Percentiles rank a stretch among this genome's conserved stretches.
phyloP scores from a whole-genome alignment of 2,113 vertebrate species.

The Melanerpes formicivorus region DNA sequence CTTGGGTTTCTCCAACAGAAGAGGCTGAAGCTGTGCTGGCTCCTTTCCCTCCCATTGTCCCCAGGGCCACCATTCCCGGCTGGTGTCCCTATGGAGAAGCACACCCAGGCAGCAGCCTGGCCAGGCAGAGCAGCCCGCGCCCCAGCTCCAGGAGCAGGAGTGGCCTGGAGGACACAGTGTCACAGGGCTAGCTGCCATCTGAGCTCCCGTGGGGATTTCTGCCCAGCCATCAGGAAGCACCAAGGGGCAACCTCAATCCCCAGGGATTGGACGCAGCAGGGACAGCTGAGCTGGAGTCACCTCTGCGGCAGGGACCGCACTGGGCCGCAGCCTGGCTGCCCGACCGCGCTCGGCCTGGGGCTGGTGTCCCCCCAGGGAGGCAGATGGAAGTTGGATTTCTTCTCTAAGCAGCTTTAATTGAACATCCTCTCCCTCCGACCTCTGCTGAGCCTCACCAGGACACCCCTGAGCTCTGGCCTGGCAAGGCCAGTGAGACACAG shows the following conservation, averaged over 20 bases:
- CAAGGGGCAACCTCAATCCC: conserved; percentile 8
- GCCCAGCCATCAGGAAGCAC: neutral
- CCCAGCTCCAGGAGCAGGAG: accelerated
- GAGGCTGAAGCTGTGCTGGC: neutral
- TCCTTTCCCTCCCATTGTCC: neutral
- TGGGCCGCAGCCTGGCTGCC: neutral
- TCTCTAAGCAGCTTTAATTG: conserved; percentile 68
- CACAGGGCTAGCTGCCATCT: neutral
- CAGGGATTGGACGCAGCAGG: accelerated
- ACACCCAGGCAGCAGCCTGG: neutral
- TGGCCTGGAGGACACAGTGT: neutral
- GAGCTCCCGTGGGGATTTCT: neutral
- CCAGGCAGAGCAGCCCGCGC: accelerated
- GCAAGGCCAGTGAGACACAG: accelerated
- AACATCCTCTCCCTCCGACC: neutral
- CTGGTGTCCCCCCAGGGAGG: neutral
- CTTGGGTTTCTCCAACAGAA: neutral
- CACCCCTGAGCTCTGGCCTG: conserved; percentile 5
- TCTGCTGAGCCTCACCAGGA: neutral
- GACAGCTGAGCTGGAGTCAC: conserved; percentile 4
- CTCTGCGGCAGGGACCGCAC: neutral
- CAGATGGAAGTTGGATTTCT: conserved; percentile 63
- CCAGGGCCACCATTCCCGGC: neutral
- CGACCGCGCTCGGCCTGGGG: neutral
- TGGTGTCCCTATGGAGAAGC: neutral